Evolutionary conservation across 1,140 invertebrate genomes (phyloP).

Genomic region (Trinorchestia longiramus): DNA sequence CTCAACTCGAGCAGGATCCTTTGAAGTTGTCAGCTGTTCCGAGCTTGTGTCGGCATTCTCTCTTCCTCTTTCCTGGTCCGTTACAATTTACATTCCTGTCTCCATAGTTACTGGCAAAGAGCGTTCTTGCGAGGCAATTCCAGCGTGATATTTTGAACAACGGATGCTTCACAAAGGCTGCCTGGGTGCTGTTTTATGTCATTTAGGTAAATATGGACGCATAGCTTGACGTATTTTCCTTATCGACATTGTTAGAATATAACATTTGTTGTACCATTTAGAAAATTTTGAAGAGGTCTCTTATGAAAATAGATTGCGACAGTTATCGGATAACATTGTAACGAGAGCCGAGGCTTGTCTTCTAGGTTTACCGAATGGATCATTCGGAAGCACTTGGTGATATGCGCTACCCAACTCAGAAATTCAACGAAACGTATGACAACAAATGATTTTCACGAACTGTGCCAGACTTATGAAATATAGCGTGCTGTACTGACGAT

Average conservation of each 20-base stretch:
- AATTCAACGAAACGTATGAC: too few relatives aligned
- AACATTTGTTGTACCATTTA: too few relatives aligned
- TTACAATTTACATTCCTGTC: background rate
- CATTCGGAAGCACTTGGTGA: too few relatives aligned
- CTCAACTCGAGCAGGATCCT: background rate
- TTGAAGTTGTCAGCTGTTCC: background rate
- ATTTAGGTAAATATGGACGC: background rate
- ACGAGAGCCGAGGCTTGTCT: too few relatives aligned
- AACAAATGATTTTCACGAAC: background rate
- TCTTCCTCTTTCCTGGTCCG: background rate
- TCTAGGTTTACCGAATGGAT: too few relatives aligned
- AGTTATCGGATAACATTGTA: too few relatives aligned
- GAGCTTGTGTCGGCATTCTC: background rate
- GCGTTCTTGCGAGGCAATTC: background rate
- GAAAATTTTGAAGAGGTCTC: too few relatives aligned
- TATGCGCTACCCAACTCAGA: too few relatives aligned
- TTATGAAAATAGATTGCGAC: too few relatives aligned
- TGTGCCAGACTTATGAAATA: background rate
- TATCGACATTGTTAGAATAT: too few relatives aligned
- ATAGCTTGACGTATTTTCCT: background rate
- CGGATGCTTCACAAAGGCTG: background rate
- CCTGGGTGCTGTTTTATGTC: background rate
- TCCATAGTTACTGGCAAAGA: background rate
- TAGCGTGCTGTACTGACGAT: background rate
- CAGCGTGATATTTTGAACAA: background rate